phyloP scores from a whole-genome alignment of 2,113 vertebrate species.

The Hiodon tergisus region DNA sequence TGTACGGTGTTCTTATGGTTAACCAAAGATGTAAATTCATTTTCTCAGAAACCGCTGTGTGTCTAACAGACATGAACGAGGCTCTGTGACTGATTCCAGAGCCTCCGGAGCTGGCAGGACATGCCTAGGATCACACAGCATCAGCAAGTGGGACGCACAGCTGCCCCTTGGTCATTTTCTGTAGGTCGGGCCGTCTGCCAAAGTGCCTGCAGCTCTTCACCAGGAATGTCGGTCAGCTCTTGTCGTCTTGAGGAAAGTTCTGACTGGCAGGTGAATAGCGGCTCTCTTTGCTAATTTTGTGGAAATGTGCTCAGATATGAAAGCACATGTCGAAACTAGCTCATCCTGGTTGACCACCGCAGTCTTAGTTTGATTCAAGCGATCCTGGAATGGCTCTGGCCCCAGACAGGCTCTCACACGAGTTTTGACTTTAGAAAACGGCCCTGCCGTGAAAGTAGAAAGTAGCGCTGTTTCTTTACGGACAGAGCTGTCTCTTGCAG shows the following conservation, averaged over 20 bases:
- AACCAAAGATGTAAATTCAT: slow-evolving; percentile 54
- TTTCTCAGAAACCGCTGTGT: slow-evolving; percentile 45
- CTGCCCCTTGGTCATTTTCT: background rate
- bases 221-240: background rate
- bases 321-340: background rate
- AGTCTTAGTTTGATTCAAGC: too few species aligned
- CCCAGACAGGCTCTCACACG: too few species aligned
- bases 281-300: background rate
- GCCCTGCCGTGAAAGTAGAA: background rate
- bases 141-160: background rate
- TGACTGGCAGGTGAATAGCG: too few species aligned
- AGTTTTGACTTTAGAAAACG: too few species aligned
- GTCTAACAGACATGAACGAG: slow-evolving; percentile 33
- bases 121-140: slow-evolving; percentile 18
- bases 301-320: background rate
- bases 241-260: background rate
- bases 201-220: background rate
- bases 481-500: background rate
- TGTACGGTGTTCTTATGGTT: slow-evolving; percentile 49
- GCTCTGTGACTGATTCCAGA: slow-evolving; percentile 24
- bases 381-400: too few species aligned
- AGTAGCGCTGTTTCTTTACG: background rate
- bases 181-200: too few species aligned
- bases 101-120: slow-evolving; percentile 27
- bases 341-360: too few species aligned